phyloP scores from a whole-genome alignment of 1,140 invertebrate genomes.

The Sinonovacula constricta region DNA sequence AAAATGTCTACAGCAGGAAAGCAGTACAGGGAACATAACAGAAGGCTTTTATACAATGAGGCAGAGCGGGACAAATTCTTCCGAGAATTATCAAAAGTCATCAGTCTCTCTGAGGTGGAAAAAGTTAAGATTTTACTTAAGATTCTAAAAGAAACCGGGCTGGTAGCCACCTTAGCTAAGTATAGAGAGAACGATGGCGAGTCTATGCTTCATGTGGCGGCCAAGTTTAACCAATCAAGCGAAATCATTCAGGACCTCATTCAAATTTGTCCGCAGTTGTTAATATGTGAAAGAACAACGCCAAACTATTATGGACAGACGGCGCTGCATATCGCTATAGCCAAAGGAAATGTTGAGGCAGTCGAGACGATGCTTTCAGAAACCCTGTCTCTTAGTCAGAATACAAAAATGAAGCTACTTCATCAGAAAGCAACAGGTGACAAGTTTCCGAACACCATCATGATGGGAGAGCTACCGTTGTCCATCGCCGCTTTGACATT shows the following conservation, averaged over 20 bases:
- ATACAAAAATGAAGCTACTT: conserved; percentile 25
- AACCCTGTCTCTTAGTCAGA: conserved; percentile 12
- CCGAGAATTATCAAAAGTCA: conserved; percentile 15
- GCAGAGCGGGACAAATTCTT: conserved; percentile 24
- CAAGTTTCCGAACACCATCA: conserved; percentile 58
- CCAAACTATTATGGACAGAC: conserved; percentile 59
- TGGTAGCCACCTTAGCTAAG: conserved; percentile 4
- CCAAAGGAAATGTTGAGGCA: conserved; percentile 54
- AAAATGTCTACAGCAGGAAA: conserved; percentile 13
- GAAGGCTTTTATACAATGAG: conserved; percentile 18
- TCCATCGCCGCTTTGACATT: conserved; percentile 60
- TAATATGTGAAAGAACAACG: conserved; percentile 32
- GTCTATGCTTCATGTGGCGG: conserved; percentile 48
- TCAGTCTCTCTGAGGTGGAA: conserved; percentile 18
- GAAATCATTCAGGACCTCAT: conserved; percentile 46
- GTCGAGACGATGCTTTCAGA: conserved; percentile 52
- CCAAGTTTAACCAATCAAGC: conserved; percentile 44
- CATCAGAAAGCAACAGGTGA: conserved; percentile 46
- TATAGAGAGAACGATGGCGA: conserved; percentile 40
- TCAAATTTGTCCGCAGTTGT: conserved; percentile 42
- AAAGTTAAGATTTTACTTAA: conserved; percentile 32
- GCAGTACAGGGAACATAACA: conserved; percentile 35
- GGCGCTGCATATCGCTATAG: conserved; percentile 57
- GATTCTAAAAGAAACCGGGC: conserved; percentile 25
- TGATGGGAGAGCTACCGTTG: conserved; percentile 65